phyloP scores from a whole-genome alignment of 2,888 invertebrate species.

The Ptychoptera albimana region DNA sequence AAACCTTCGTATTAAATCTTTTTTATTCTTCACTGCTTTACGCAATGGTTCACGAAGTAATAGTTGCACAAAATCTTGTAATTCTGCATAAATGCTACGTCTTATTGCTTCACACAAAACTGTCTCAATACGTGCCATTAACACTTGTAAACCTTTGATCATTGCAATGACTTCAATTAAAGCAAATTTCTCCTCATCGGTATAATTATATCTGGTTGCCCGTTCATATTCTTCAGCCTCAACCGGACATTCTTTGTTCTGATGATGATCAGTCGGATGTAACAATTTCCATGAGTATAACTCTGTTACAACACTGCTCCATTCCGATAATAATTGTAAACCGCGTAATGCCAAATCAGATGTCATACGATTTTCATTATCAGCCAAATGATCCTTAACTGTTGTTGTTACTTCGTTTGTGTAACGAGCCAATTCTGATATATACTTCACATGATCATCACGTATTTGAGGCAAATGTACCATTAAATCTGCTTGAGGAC shows the following conservation, averaged over 20 bases:
- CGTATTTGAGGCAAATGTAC: conserved; percentile 87
- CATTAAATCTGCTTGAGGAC: conserved; percentile 87
- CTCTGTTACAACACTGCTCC: conserved; percentile 95
- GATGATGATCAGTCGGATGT: conserved; percentile 94
- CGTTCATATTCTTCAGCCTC: conserved; percentile 98
- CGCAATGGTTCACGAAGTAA: conserved; percentile 77
- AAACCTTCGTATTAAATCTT: conserved; percentile 62
- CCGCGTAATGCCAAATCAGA: conserved; percentile 84
- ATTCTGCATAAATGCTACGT: conserved; percentile 84
- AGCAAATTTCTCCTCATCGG: conserved; percentile 92
- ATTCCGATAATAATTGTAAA: conserved; percentile 82
- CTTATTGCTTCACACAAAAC: conserved; percentile 85
- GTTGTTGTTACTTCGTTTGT: conserved; percentile 73
- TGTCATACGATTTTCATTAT: conserved; percentile 80
- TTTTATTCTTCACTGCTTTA: conserved; percentile 95
- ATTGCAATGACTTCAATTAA: conserved; percentile 96
- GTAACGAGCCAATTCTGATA: conserved; percentile 85
- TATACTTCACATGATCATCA: conserved; percentile 94
- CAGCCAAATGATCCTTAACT: conserved; percentile 83
- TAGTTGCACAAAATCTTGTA: conserved; percentile 93
- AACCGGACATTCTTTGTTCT: conserved; percentile 84
- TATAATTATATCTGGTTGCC: conserved; percentile 94
- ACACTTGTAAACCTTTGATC: conserved; percentile 94
- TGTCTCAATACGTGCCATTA: conserved; percentile 95
- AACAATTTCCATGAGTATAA: conserved; percentile 95